Evolutionary conservation across 2,797 vertebrate genomes (phyloP).

Genomic region (Sebastes hubbsi): DNA sequence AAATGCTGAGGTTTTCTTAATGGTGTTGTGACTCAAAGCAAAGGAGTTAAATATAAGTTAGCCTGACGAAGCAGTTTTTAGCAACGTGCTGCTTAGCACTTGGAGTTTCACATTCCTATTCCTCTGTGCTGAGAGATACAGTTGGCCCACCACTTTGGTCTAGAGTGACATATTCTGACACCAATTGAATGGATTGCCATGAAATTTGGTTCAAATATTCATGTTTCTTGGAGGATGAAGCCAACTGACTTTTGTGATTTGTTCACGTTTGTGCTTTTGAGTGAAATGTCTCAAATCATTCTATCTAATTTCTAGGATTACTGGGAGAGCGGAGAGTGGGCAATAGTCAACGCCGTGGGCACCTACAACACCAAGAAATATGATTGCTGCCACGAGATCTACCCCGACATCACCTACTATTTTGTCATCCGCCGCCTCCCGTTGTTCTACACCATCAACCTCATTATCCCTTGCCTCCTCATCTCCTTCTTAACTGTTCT

Average conservation of each 20-base stretch:
- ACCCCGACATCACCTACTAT: slow-evolving; percentile 91
- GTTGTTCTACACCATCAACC: slow-evolving; percentile 94
- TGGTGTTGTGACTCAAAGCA: neutral
- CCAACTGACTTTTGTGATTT: neutral
- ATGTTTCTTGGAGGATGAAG: neutral
- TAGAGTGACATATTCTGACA: neutral
- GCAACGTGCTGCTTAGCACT: neutral
- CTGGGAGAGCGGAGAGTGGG: slow-evolving; percentile 96
- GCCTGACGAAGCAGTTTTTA: neutral
- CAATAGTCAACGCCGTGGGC: slow-evolving; percentile 87
- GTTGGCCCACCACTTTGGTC: neutral
- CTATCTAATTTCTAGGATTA: slow-evolving; percentile 74
- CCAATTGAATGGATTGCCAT: neutral
- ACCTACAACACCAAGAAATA: slow-evolving; percentile 94
- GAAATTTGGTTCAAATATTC: neutral
- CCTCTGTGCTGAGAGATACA: neutral
- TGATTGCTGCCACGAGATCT: slow-evolving; percentile 91
- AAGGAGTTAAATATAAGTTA: neutral
- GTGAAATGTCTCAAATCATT: neutral
- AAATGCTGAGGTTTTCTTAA: neutral
- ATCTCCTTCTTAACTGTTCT: slow-evolving; percentile 93
- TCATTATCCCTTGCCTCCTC: slow-evolving; percentile 92
- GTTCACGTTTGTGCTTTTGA: neutral
- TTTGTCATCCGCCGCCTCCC: slow-evolving; percentile 91
- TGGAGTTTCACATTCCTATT: neutral